Percentiles rank a stretch among this genome's conserved stretches.
These are phyloP conservation scores for Hypanus sabinus DNA, from an alignment of 2,113 vertebrate genomes.

Conservation along the genomic window DNA sequence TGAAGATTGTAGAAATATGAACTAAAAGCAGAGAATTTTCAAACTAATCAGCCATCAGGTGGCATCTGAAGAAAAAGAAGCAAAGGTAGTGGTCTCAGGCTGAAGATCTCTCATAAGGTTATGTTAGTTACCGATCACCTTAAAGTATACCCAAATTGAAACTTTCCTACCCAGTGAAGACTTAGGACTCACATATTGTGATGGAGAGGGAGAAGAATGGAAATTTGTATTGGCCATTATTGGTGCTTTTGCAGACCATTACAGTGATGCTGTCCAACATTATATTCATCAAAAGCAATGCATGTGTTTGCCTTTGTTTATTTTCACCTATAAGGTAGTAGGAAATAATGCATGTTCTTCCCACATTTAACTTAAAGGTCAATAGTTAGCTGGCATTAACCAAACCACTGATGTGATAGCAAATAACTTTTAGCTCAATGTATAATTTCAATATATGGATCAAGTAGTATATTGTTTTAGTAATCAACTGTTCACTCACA, in stretches of 20 bases:
- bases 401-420: not conserved
- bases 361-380: not conserved
- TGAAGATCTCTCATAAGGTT: too few relatives aligned
- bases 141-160: not conserved
- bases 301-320: not conserved
- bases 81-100: too few relatives aligned
- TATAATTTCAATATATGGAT: not conserved
- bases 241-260: not conserved
- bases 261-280: not conserved
- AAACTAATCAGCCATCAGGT: too few relatives aligned
- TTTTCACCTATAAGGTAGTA: too few relatives aligned
- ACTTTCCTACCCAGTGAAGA: not conserved
- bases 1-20: too few relatives aligned
- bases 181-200: not conserved
- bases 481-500: not conserved
- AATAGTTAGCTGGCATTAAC: not conserved
- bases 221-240: not conserved
- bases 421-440: not conserved
- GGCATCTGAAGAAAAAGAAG: too few relatives aligned
- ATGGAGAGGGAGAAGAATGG: not conserved
- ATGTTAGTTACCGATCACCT: not conserved
- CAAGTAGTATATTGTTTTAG: not conserved
- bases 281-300: not conserved
- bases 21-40: too few relatives aligned
- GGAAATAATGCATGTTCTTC: not conserved